These are phyloP conservation scores for Lindbergichthys nudifrons DNA, from an alignment of 2,797 vertebrate genomes.

Conservation along the genomic window DNA sequence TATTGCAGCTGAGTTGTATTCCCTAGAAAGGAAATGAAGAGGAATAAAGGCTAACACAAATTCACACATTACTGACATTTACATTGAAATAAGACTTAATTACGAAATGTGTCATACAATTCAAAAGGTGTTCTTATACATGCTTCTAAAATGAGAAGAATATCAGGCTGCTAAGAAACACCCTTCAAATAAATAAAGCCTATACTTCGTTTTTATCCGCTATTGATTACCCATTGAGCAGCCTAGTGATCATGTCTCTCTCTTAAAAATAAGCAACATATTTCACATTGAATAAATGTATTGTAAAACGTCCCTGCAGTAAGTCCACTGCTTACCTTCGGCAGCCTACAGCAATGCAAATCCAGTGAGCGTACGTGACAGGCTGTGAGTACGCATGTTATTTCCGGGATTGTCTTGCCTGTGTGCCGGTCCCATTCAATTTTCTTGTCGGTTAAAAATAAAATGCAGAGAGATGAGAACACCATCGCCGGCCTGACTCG, in stretches of 20 bases:
- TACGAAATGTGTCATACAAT: background rate
- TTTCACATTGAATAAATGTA: accelerated
- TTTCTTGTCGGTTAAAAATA: constrained; percentile 59
- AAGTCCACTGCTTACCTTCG: constrained; percentile 55
- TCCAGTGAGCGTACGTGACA: constrained; percentile 79
- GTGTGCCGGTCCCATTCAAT: constrained; percentile 54
- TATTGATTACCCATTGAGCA: constrained; percentile 42
- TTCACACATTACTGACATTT: constrained; percentile 5
- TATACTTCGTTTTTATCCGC: constrained; percentile 3
- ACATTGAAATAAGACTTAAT: accelerated
- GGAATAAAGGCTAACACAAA: background rate
- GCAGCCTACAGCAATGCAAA: constrained; percentile 59
- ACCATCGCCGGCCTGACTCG: constrained; percentile 8
- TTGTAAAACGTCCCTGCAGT: background rate
- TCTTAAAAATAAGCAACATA: background rate
- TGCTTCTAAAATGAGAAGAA: too few relatives aligned
- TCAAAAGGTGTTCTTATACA: too few relatives aligned
- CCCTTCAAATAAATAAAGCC: background rate
- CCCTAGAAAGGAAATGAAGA: background rate
- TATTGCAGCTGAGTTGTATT: background rate
- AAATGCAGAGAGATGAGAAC: background rate
- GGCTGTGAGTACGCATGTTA: constrained; percentile 75
- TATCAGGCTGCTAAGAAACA: background rate
- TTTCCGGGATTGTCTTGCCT: constrained; percentile 78
- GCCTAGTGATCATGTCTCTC: background rate